These are phyloP conservation scores for Meandrusa payeni DNA, from an alignment of 2,888 invertebrate genomes.

Conservation along the genomic window DNA sequence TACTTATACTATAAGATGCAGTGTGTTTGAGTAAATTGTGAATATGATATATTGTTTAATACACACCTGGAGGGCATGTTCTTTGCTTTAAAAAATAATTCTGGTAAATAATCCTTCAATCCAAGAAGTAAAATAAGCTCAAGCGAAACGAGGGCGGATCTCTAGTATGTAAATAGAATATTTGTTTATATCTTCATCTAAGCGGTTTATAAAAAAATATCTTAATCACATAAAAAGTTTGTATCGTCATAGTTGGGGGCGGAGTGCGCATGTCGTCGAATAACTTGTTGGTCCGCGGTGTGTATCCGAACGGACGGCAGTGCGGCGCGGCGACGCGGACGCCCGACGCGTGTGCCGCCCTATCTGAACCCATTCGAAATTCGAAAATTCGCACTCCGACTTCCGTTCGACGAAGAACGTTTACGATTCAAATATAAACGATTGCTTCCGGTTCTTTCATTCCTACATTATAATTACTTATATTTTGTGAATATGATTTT, in stretches of 20 bases:
- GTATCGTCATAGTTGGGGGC: conserved; percentile 18
- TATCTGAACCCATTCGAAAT: conserved; percentile 36
- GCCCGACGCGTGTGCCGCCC: conserved; percentile 48
- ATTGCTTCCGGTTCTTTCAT: background rate
- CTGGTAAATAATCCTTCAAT: too few relatives aligned
- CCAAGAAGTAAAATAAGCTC: too few relatives aligned
- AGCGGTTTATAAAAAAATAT: conserved; percentile 20
- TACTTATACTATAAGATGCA: too few relatives aligned
- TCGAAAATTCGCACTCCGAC: conserved; percentile 29
- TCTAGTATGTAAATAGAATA: too few relatives aligned
- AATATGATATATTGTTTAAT: too few relatives aligned
- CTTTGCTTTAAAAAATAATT: too few relatives aligned
- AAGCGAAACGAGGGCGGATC: too few relatives aligned
- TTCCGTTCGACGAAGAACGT: conserved; percentile 1
- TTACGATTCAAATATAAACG: conserved; percentile 3
- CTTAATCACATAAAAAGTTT: conserved; percentile 27
- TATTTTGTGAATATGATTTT: background rate
- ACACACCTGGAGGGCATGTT: too few relatives aligned
- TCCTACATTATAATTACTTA: background rate
- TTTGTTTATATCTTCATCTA: too few relatives aligned
- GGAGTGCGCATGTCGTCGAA: conserved; percentile 69
- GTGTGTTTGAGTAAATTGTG: too few relatives aligned
- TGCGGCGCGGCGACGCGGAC: conserved; percentile 64
- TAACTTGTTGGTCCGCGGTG: conserved; percentile 66
- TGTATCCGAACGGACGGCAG: conserved; percentile 55